A percentile compares a stretch with the other conserved stretches of the same genome.
These are phyloP conservation scores for Erannis defoliaria DNA, from an alignment of 2,888 invertebrate species.

Conservation along the genomic window DNA sequence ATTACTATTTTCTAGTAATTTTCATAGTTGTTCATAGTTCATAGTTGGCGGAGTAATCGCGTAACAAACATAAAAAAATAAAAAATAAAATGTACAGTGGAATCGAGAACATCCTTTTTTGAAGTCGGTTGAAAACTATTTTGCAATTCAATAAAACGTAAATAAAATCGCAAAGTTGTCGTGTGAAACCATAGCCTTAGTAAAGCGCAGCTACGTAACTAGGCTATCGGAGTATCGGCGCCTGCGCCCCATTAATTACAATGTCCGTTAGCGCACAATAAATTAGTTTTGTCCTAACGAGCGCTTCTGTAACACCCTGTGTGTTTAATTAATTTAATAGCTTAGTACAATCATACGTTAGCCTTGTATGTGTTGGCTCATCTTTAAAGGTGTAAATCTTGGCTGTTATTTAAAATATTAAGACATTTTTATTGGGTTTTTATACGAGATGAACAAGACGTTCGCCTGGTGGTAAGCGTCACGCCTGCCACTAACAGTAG, in stretches of 20 bases:
- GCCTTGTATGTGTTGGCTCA: neutral
- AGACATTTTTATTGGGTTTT: too few species aligned
- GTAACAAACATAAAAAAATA: too few species aligned
- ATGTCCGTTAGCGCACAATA: slow-evolving; percentile 67
- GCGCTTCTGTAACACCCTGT: slow-evolving; percentile 41
- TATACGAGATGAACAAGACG: too few species aligned
- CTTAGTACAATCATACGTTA: neutral
- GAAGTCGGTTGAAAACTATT: too few species aligned
- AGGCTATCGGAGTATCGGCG: slow-evolving; percentile 70
- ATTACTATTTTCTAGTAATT: too few species aligned
- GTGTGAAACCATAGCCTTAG: neutral
- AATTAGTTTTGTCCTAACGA: slow-evolving; percentile 66
- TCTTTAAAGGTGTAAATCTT: neutral
- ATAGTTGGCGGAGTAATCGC: too few species aligned
- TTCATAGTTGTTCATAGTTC: too few species aligned
- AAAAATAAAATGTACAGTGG: too few species aligned
- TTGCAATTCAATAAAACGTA: neutral
- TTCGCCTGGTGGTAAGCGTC: too few species aligned
- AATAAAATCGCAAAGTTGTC: neutral
- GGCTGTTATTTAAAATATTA: too few species aligned
- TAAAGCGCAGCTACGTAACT: slow-evolving; percentile 52
- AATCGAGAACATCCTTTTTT: too few species aligned
- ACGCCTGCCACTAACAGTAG: too few species aligned
- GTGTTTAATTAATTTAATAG: slow-evolving; percentile 35
- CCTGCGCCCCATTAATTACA: slow-evolving; percentile 78